These are phyloP conservation scores for Ochropleura leucogaster DNA, from an alignment of 2,888 invertebrate genomes.

Conservation along the genomic window DNA sequence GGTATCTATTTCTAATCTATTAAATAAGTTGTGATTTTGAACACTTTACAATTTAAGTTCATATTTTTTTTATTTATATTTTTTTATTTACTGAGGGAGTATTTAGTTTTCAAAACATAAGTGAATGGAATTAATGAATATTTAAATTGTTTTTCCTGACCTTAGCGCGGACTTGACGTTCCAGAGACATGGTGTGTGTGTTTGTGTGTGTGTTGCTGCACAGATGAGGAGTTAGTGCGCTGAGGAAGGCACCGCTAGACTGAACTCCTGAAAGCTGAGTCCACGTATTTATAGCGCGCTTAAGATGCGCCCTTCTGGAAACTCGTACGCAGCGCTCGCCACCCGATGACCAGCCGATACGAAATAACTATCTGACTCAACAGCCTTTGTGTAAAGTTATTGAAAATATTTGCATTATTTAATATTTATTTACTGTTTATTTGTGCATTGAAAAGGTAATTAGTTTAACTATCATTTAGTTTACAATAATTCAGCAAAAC, in stretches of 20 bases:
- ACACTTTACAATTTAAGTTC: not conserved
- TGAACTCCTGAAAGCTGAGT: conserved; percentile 87
- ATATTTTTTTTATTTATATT: not conserved
- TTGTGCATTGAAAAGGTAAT: not conserved
- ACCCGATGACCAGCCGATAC: conserved; percentile 76
- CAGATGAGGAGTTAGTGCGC: conserved; percentile 79
- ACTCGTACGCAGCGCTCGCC: conserved; percentile 77
- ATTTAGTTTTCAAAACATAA: not conserved
- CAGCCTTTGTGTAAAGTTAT: conserved; percentile 70
- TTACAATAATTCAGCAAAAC: not conserved
- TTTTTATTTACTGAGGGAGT: not conserved
- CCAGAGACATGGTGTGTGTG: conserved; percentile 94
- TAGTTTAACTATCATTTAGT: not conserved
- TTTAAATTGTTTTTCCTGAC: conserved; percentile 86
- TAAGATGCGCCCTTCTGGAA: conserved; percentile 88
- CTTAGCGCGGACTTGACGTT: conserved; percentile 97
- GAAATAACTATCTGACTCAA: conserved; percentile 87
- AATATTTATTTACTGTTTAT: not conserved
- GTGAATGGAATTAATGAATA: conserved; percentile 30
- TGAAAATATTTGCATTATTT: conserved; percentile 27
- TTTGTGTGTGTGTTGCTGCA: conserved; percentile 73
- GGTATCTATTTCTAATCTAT: not conserved
- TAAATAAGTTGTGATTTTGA: not conserved
- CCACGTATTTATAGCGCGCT: conserved; percentile 87
- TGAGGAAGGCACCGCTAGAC: conserved; percentile 84